Conservation (phyloP, 2,113 vertebrate genomes). For the Rhynchopsitta pachyrhyncha region DNA sequence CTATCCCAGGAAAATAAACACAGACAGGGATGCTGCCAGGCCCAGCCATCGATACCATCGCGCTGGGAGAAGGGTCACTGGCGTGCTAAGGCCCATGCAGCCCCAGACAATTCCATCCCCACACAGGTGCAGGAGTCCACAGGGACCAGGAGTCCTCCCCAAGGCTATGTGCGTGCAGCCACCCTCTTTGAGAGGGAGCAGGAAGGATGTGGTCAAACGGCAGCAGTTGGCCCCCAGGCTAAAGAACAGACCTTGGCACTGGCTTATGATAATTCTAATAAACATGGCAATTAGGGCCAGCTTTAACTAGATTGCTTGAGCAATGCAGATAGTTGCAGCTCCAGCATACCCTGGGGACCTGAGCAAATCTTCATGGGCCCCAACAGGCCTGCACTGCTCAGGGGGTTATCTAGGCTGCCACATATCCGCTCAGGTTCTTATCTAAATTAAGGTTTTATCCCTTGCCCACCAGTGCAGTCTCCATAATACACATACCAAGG, state of each 20-base stretch:
- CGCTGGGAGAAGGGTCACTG: neutral
- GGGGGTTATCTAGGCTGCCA: neutral
- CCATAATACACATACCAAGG: accelerated
- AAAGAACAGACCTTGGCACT: slow-evolving; percentile 9
- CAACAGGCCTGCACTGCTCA: neutral
- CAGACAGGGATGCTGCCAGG: neutral
- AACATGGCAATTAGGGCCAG: neutral
- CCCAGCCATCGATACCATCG: neutral
- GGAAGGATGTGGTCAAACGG: neutral
- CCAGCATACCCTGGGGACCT: neutral
- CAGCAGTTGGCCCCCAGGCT: neutral
- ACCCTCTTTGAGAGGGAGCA: neutral
- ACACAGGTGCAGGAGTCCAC: neutral
- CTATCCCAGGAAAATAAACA: neutral
- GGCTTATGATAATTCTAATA: neutral
- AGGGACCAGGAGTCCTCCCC: neutral
- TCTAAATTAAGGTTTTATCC: neutral
- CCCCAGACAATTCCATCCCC: neutral
- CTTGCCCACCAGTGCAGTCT: neutral
- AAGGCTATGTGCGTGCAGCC: accelerated
- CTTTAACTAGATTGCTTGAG: neutral
- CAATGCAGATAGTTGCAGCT: neutral
- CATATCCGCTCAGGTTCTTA: neutral
- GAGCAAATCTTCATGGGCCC: neutral
- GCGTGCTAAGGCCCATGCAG: neutral